These are phyloP conservation scores for Wasmannia auropunctata DNA, from an alignment of 1,140 invertebrate genomes.

Conservation along the genomic window DNA sequence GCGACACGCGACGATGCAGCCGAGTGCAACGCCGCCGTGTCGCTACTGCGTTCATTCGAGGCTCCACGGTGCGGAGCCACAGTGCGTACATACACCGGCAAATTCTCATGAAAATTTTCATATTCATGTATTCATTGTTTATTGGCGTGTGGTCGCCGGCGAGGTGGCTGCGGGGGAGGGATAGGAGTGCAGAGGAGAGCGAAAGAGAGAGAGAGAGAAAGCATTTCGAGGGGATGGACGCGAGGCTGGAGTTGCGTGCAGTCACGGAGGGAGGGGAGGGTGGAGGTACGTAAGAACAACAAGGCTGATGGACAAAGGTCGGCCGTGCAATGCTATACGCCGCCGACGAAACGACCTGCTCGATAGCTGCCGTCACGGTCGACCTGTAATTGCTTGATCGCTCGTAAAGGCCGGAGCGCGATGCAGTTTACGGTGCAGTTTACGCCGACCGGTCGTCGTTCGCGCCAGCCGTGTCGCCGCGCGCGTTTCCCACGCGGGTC, in stretches of 20 bases:
- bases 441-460: conserved; percentile 44
- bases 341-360: conserved; percentile 42
- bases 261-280: neutral
- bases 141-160: conserved; percentile 62
- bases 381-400: conserved; percentile 68
- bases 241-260: conserved; percentile 12
- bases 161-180: neutral
- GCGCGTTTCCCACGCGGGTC: conserved; percentile 30
- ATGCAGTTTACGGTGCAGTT: conserved; percentile 64
- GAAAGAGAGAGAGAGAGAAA: neutral
- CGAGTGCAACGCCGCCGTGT: conserved; percentile 22
- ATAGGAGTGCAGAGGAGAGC: neutral
- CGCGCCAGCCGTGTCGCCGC: neutral
- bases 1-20: conserved; percentile 39
- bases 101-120: conserved; percentile 78
- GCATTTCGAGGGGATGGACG: neutral
- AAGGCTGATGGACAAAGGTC: conserved; percentile 60
- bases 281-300: conserved; percentile 71
- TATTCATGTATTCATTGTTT: conserved; percentile 82
- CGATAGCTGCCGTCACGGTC: conserved; percentile 42
- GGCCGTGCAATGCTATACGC: conserved; percentile 3
- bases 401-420: conserved; percentile 57
- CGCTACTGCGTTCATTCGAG: conserved; percentile 34
- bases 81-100: conserved; percentile 38
- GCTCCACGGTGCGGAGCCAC: conserved; percentile 12